Conservation (phyloP, 2,797 vertebrate species). For the Scolopax rusticola region DNA sequence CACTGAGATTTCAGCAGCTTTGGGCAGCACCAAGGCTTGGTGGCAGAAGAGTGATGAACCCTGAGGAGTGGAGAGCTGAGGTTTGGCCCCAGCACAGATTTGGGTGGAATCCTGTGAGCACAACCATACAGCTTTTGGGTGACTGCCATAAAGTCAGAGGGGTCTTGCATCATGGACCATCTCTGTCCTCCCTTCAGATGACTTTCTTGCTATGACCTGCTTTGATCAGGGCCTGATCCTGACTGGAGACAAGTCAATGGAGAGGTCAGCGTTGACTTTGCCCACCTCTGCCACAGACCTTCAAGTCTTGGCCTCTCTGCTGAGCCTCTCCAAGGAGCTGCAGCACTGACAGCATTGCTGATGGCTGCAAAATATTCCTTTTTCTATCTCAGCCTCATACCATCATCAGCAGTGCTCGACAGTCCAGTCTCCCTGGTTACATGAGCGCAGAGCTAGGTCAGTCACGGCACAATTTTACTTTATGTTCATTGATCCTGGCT, state of each 20-base stretch:
- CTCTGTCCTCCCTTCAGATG: neutral
- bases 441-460: neutral
- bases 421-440: neutral
- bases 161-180: neutral
- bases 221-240: neutral
- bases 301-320: neutral
- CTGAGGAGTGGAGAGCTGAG: neutral
- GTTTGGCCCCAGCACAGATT: neutral
- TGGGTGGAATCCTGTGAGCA: neutral
- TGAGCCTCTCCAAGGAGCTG: neutral
- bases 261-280: neutral
- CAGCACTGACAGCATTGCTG: neutral
- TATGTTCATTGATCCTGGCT: neutral
- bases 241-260: neutral
- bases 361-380: neutral
- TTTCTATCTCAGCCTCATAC: neutral
- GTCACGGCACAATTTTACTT: neutral
- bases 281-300: neutral
- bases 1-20: neutral
- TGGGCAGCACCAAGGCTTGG: neutral
- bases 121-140: neutral
- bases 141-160: neutral
- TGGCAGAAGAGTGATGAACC: neutral
- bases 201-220: neutral
- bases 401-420: neutral